Evolutionary conservation across 2,888 invertebrate species (phyloP).

Genomic region (Perithous albicinctus): DNA sequence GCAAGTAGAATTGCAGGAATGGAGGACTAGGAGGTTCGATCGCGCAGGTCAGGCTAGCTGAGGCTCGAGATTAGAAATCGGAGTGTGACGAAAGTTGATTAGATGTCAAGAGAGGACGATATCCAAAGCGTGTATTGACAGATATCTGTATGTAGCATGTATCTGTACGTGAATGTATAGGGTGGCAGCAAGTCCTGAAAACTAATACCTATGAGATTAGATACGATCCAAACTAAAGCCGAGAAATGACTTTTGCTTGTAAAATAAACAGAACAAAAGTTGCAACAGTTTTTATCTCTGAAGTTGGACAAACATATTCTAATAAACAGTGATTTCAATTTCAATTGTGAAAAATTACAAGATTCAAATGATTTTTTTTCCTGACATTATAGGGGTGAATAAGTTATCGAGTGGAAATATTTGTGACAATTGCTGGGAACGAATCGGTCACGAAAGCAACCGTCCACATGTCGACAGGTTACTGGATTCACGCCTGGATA

Average conservation of each 20-base stretch:
- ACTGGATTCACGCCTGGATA: background rate
- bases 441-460: background rate
- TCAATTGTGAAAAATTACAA: no score
- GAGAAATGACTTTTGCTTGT: background rate
- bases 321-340: no score
- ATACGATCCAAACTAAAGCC: background rate
- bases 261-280: background rate
- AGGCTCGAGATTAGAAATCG: conserved; percentile 33
- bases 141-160: background rate
- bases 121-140: conserved; percentile 2
- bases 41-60: background rate
- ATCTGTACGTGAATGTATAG: background rate
- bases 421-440: background rate
- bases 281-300: background rate
- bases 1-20: background rate
- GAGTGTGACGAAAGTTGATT: conserved; percentile 35
- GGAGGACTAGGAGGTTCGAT: background rate
- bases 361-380: no score
- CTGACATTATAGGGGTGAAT: no score
- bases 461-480: background rate
- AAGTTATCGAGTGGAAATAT: background rate
- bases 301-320: no score
- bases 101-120: conserved; percentile 9
- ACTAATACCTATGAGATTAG: background rate
- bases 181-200: background rate